Percentiles rank a stretch among this genome's conserved stretches.
phyloP scores from a whole-genome alignment of 2,113 vertebrate genomes.

The Dunckerocampus dactyliophorus region DNA sequence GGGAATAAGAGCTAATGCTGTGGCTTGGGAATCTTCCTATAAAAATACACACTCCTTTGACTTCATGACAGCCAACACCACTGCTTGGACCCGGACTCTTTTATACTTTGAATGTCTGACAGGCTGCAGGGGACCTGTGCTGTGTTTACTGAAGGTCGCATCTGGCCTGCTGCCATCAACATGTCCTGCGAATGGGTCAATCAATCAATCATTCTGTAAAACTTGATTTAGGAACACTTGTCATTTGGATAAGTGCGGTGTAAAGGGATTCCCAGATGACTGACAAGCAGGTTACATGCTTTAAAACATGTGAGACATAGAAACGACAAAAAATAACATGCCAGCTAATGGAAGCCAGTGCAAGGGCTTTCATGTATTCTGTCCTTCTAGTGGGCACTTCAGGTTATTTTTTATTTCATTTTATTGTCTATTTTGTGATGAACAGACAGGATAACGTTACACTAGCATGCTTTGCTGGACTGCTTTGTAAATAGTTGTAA shows the following conservation, averaged over 20 bases:
- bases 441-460: too few relatives aligned
- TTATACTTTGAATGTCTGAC: conserved; percentile 40
- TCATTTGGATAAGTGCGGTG: conserved; percentile 3
- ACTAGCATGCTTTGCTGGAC: too few relatives aligned
- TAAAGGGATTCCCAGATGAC: not conserved
- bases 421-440: too few relatives aligned
- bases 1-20: conserved; percentile 64
- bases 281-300: not conserved
- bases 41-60: conserved; percentile 60
- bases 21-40: conserved; percentile 62
- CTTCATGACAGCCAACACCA: conserved; percentile 58
- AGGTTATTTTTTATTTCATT: not conserved
- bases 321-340: not conserved
- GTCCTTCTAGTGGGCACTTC: not conserved
- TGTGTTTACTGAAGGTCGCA: conserved; percentile 42
- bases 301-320: not conserved
- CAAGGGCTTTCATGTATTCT: not conserved
- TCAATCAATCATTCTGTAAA: not conserved
- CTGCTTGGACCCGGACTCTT: conserved; percentile 32
- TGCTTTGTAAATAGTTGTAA: too few relatives aligned
- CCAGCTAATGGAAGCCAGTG: not conserved
- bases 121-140: conserved; percentile 30
- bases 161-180: conserved; percentile 38
- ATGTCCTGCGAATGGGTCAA: conserved; percentile 7
- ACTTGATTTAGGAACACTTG: conserved; percentile 3